Percentiles rank a stretch among this genome's conserved stretches.
These are phyloP conservation scores for Habropoda laboriosa DNA, from an alignment of 1,140 invertebrate genomes.

Conservation along the genomic window DNA sequence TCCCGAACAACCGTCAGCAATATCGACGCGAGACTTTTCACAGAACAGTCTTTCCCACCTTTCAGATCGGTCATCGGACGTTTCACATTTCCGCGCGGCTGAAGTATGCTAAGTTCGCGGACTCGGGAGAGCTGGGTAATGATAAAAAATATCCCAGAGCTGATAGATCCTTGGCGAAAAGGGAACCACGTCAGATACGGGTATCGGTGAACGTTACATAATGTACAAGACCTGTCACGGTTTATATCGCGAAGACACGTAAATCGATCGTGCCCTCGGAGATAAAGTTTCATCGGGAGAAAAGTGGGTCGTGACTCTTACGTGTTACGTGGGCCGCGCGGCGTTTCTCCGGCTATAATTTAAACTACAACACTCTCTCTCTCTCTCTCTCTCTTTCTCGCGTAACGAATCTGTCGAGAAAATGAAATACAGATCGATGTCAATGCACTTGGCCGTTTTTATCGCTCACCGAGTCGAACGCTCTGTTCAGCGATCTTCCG, in stretches of 20 bases:
- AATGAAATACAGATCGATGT: conserved; percentile 7
- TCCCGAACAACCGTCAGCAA: too few species aligned
- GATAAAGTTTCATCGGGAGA: conserved; percentile 39
- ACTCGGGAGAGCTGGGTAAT: not conserved
- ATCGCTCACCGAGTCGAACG: not conserved
- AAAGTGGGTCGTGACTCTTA: conserved; percentile 26
- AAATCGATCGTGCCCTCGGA: conserved; percentile 31
- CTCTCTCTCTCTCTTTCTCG: too few species aligned
- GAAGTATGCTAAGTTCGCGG: not conserved
- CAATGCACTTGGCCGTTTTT: not conserved
- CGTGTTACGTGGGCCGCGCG: not conserved
- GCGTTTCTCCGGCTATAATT: conserved; percentile 13
- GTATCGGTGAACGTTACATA: conserved; percentile 9
- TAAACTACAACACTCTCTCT: not conserved
- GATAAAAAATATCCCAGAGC: conserved; percentile 6
- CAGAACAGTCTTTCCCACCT: too few species aligned
- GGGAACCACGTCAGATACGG: not conserved
- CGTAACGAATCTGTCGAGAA: conserved; percentile 36
- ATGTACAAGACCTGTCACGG: conserved; percentile 1
- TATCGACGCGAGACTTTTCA: not conserved
- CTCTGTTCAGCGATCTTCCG: not conserved
- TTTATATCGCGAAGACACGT: conserved; percentile 31
- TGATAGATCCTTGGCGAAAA: not conserved
- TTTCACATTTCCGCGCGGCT: not conserved
- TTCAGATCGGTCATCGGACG: not conserved